Evolutionary conservation across 2,888 invertebrate species (phyloP).

Genomic region (Synanthedon myopaeformis): DNA sequence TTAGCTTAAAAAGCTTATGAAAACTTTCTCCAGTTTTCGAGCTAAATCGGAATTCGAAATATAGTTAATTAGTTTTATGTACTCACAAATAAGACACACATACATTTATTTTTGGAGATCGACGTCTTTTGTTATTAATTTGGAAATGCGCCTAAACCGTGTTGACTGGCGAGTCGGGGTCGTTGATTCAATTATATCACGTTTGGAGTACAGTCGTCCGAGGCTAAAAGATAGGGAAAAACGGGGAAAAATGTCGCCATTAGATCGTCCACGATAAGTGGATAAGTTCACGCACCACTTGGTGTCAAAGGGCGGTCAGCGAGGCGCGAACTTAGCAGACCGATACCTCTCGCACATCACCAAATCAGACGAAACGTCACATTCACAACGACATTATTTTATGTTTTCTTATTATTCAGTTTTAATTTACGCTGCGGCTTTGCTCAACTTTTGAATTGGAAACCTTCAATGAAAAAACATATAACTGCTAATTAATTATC

Average conservation of each 20-base stretch:
- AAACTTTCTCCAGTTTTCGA: too few species aligned
- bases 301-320: constrained; percentile 57
- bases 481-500: too few species aligned
- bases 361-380: background rate
- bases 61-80: too few species aligned
- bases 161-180: constrained; percentile 33
- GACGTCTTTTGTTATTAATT: constrained; percentile 54
- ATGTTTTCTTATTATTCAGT: too few species aligned
- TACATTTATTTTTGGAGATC: background rate
- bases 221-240: constrained; percentile 61
- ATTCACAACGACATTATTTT: background rate
- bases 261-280: constrained; percentile 64
- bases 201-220: constrained; percentile 43
- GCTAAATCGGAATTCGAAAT: too few species aligned
- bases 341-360: background rate
- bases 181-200: constrained; percentile 63
- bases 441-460: too few species aligned
- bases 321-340: constrained; percentile 29
- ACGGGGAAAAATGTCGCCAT: constrained; percentile 62
- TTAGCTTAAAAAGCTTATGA: too few species aligned
- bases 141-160: constrained; percentile 12
- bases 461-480: too few species aligned
- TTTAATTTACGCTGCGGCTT: too few species aligned
- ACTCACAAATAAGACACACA: too few species aligned
- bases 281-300: constrained; percentile 66